Base-by-base conservation (phyloP, 2,113 vertebrate species). In the Apodemus speciosus region DNA sequence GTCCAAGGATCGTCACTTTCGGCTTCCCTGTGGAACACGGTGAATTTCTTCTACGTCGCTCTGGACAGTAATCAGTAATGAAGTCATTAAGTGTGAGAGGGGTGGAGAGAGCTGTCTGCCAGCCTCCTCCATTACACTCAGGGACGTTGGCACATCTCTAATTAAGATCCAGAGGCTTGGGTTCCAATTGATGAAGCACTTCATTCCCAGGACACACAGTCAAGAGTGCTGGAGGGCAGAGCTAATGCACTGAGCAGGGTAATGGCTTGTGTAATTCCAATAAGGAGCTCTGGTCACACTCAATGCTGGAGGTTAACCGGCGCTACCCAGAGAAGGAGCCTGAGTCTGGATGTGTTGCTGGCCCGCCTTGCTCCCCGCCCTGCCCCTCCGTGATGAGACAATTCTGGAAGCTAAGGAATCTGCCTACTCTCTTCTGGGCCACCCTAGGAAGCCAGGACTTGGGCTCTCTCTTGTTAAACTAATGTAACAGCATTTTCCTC, bases 141-240 rank as follows among this genome's bases (percentile, higher is more conserved):
- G 97, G 73, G 88, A 90, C 97, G 96, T 88, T 25, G 92, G 97
- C 96, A 97, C 95, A 97, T 92, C 97, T 92, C 96, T 96, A 75
- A 95, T 96, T 96, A 98, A 97, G 95, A 96, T 71, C 93, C 38
- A 5, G 51, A 93, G 93, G 92, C 96, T 93, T 40, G 91, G 97
- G 95, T 40, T 97, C 96, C 95, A 11, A 96, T 92, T 95, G 98
- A 95, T 95, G 94, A 95, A 96, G 95, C 97, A 91, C 96, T 95
- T 86, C 88, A 89, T 93, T 66, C 92, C 95, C 92, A 38, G 8
- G 95, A 56, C 16, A 20, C 0, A 3, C 91, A 81, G 96, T 97
- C 95, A 89, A 98, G 97, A 95, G 96, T 0, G 80, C 97, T 93
- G 18, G 80, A 95, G 97, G 97, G 94, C 97, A 89, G 92, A 88